Evolutionary conservation across 1,140 invertebrate genomes (phyloP).

Genomic region (Proctacanthus coquilletti): DNA sequence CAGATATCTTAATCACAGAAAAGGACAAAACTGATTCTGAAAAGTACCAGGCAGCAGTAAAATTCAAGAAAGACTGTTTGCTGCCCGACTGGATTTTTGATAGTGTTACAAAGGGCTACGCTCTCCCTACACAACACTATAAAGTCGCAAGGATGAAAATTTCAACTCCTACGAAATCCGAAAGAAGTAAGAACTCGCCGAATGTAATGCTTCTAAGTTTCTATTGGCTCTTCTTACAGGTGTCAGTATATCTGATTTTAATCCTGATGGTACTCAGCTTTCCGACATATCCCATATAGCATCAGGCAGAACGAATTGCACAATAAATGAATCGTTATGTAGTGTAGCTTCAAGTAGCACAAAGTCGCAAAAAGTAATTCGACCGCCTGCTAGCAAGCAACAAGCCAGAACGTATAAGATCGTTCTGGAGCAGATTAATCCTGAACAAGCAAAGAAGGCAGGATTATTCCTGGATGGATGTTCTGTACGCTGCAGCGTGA

Average conservation of each 20-base stretch:
- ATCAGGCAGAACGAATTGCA: conserved; percentile 10
- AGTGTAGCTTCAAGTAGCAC: too few species aligned
- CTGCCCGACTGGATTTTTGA: conserved; percentile 62
- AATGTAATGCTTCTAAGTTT: conserved; percentile 3
- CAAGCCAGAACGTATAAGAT: conserved; percentile 12
- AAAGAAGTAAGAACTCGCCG: conserved; percentile 7
- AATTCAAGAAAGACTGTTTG: conserved; percentile 58
- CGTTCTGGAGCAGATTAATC: conserved; percentile 39
- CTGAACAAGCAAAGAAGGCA: conserved; percentile 47
- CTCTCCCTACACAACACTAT: conserved; percentile 51
- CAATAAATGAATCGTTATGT: conserved; percentile 16
- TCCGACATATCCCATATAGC: conserved; percentile 18
- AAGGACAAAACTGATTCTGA: conserved; percentile 47
- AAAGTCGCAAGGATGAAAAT: conserved; percentile 17
- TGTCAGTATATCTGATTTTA: not conserved
- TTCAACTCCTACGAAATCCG: conserved; percentile 19
- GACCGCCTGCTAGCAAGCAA: conserved; percentile 8
- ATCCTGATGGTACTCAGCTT: conserved; percentile 10
- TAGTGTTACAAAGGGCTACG: conserved; percentile 54
- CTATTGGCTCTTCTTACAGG: not conserved
- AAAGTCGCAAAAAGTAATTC: too few species aligned
- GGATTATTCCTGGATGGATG: conserved; percentile 73
- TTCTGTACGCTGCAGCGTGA: conserved; percentile 50
- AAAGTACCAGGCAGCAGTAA: conserved; percentile 63
- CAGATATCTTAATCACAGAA: conserved; percentile 27